Base-by-base conservation (phyloP, 2,888 invertebrate genomes). In the Drosophila monieri region DNA sequence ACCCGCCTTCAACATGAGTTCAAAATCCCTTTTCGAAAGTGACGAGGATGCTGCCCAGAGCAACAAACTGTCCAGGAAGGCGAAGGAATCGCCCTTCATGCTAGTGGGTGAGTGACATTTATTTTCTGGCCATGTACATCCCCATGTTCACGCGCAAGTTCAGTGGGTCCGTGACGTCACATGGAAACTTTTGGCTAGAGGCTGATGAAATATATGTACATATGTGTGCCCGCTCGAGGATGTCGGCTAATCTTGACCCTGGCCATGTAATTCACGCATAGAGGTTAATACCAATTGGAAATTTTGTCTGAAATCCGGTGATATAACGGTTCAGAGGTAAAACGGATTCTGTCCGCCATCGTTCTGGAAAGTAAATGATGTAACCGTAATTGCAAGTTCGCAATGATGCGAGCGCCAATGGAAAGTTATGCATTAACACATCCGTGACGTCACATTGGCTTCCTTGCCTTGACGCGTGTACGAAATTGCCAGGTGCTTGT, bases 11-110 rank as follows among this genome's bases (percentile, higher is more conserved):
- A 73, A 52, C 55, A 90, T 90, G 90, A 88, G 85, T 73, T 80
- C 85, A 25, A 91, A 91, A 77, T 91, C 91, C 10, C 79, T 86
- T 47, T 91, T 91, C 67, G 88, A 89, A 56, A 78, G 78, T 43
- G 78, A 85, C 8, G 78, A 65, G 2, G 90, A 91, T 64, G 88
- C 84, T 12, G 78, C 77, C 9, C 76, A 81, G 47, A 64, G 76
- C 32, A 81, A 88, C n/a, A 94, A 93, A 85, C 90, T 95, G 43
- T 92, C 94, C 1, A 93, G 94, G 73, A 95, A 95, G 89, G 94
- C 95, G 1, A 94, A 94, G 88, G 95, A 95, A 85, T 94, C 94
- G 1, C 95, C 95, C 0, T 94, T 95, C 88, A 94, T 95, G 93
- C 93, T 95, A 47, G 91, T 95, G 76, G 95, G 95, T 95, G 92